Evolutionary conservation across 2,888 invertebrate genomes (phyloP), one percentile per base, ranked within the genome.

Genomic region (Crepidodera aurea): DNA sequence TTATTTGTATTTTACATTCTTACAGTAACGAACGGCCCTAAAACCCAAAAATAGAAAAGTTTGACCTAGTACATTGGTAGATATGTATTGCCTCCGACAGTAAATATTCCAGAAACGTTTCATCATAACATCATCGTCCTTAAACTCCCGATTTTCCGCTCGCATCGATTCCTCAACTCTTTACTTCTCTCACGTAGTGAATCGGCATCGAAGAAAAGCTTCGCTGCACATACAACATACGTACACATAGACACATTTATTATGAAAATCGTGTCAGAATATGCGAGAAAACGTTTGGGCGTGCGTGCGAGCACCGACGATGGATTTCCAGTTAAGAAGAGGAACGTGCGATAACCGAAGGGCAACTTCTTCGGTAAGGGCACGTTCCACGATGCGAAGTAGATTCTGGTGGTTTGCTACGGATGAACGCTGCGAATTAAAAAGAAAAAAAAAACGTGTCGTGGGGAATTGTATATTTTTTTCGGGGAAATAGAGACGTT

Each of bases 271-370:
- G 69, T 66, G 57, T 62, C 51, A 63, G 71, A 77, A 77, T 78
- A 77, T 77, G 76, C 77, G 73, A 72, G 67, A 71, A 69, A 66
- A 66, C 73, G 74, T 70, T 67, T 71, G 70, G 75, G 75, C 81
- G 81, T 81, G 81, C 78, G 76, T 74, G 72, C 66, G 77, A 76
- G 72, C 73, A 69, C 69, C 72, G 66, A 70, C 75, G 76, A 76
- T 77, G 81, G 80, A 81, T 81, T 81, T 80, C 74, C 74, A 76
- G 77, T 69, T 78, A 78, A 79, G 79, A 78, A 79, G 80, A 78
- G 77, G 79, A 77, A 81, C 80, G 81, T 81, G 80, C 78, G 81
- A 81, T 81, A 81, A 77, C 79, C 75, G 74, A 73, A 68, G 73
- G 75, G 76, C 75, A 71, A 73, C 74, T 69, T 71, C 69, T 70